Evolutionary conservation across 2,888 invertebrate genomes (phyloP).

Genomic region (Muscina levida): DNA sequence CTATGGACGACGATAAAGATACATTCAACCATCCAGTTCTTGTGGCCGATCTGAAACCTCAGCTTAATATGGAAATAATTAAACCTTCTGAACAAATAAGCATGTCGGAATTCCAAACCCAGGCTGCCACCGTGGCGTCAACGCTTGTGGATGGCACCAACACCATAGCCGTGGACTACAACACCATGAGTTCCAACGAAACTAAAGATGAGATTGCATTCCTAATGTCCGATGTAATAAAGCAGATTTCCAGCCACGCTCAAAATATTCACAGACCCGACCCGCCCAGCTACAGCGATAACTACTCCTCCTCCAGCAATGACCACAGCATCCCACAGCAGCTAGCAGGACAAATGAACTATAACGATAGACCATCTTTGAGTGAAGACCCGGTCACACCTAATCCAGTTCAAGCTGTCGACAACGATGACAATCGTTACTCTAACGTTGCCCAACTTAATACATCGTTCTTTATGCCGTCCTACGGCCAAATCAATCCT

Average conservation of each 20-base stretch:
- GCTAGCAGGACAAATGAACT: not conserved
- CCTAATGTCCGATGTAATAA: constrained; percentile 77
- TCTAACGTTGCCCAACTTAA: constrained; percentile 76
- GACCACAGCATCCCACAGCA: not conserved
- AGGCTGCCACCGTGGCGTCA: constrained; percentile 79
- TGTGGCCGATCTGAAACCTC: constrained; percentile 72
- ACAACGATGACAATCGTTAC: constrained; percentile 72
- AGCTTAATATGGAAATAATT: constrained; percentile 72
- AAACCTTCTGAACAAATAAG: constrained; percentile 73
- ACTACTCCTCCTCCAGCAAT: not conserved
- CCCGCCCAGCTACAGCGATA: not conserved
- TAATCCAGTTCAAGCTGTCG: constrained; percentile 19
- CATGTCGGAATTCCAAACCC: constrained; percentile 78
- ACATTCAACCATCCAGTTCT: constrained; percentile 69
- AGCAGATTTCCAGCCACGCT: constrained; percentile 73
- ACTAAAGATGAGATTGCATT: constrained; percentile 76
- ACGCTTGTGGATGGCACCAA: constrained; percentile 75
- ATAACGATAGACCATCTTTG: not conserved
- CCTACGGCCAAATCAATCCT: not conserved
- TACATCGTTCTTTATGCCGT: constrained; percentile 71
- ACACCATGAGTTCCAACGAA: constrained; percentile 73
- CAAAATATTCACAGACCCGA: not conserved
- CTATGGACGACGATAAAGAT: constrained; percentile 63
- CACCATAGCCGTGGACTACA: constrained; percentile 68
- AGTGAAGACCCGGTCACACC: not conserved